Conservation (phyloP, 2,113 vertebrate genomes). For the Vidua chalybeata region DNA sequence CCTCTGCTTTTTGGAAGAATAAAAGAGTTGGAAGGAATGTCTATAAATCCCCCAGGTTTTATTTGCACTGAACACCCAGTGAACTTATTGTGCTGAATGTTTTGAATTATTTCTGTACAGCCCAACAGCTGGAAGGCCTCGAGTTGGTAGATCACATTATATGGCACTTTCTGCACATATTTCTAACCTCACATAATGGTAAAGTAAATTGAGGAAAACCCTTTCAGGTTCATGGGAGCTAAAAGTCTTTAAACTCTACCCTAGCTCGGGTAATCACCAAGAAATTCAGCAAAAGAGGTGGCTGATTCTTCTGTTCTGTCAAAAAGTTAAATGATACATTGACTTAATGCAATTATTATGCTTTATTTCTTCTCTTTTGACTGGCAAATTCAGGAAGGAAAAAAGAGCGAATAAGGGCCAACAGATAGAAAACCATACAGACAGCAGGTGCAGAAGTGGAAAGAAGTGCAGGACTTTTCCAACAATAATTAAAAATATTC, state of each 20-base stretch:
- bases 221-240: not conserved
- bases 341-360: not conserved
- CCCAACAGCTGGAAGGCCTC: not conserved
- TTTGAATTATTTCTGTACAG: not conserved
- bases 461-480: not conserved
- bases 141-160: not conserved
- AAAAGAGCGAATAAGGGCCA: not conserved
- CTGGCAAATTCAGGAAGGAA: not conserved
- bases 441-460: not conserved
- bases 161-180: not conserved
- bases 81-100: not conserved
- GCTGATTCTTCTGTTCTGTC: not conserved
- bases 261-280: not conserved
- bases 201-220: not conserved
- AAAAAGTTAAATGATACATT: not conserved
- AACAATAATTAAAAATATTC: not conserved
- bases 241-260: not conserved
- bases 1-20: not conserved
- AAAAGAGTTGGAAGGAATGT: not conserved
- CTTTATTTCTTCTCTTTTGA: not conserved
- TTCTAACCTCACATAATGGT: not conserved
- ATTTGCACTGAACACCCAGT: not conserved
- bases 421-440: not conserved
- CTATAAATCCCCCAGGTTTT: not conserved
- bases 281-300: not conserved